Evolutionary conservation across 2,113 vertebrate genomes (phyloP).

Genomic region (Paratilapia polleni): DNA sequence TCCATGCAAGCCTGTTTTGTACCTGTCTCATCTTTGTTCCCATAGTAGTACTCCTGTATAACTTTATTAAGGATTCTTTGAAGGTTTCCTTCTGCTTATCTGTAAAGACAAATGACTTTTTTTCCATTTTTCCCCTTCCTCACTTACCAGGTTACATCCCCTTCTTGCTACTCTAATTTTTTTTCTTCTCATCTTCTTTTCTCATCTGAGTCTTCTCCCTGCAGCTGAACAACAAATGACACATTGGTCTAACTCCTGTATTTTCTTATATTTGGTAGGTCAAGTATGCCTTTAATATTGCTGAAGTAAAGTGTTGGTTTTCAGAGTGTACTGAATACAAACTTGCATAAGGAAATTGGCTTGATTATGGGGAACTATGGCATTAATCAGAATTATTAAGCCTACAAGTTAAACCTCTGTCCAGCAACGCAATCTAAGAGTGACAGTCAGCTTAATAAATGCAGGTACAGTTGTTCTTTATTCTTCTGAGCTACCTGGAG

Average conservation of each 20-base stretch:
- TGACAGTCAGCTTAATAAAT: no score
- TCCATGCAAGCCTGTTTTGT: background rate
- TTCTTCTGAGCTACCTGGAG: background rate
- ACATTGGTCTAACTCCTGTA: background rate
- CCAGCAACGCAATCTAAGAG: no score
- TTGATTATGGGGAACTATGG: background rate
- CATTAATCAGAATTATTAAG: background rate
- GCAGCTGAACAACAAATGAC: background rate
- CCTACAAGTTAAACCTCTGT: background rate
- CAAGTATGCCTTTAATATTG: background rate
- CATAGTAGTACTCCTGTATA: background rate
- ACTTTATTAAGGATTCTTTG: conserved; percentile 1
- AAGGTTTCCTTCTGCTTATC: background rate
- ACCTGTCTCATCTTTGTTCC: background rate
- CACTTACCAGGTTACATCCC: background rate
- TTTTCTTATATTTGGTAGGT: background rate
- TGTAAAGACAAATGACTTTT: background rate
- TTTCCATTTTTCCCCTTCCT: background rate
- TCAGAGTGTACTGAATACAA: background rate
- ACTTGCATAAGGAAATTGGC: background rate
- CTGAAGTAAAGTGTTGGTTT: background rate
- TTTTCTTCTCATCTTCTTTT: background rate
- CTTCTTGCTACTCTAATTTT: background rate
- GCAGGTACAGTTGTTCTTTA: background rate
- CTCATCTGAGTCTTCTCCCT: background rate